phyloP scores from a whole-genome alignment of 2,888 invertebrate genomes.

The Didymodactylos carnosus region DNA sequence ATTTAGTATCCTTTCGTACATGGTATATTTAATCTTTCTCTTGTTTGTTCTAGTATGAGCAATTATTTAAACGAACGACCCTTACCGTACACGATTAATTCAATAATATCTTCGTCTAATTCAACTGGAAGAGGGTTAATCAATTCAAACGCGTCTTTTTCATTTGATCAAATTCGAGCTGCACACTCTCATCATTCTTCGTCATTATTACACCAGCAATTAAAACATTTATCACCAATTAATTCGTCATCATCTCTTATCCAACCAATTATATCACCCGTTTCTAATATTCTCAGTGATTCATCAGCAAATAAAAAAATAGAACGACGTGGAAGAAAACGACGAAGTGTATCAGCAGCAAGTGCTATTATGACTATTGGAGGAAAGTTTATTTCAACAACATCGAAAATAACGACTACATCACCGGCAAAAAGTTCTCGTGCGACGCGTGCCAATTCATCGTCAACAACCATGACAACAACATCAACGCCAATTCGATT shows the following conservation, averaged over 20 bases:
- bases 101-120: neutral
- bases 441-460: neutral
- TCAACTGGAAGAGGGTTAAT: too few species aligned
- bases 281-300: neutral
- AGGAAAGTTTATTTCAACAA: neutral
- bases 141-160: too few species aligned
- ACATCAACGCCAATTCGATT: neutral
- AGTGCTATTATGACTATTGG: neutral
- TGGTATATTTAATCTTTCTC: too few species aligned
- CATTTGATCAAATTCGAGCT: too few species aligned
- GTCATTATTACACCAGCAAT: too few species aligned
- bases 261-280: neutral
- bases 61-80: too few species aligned
- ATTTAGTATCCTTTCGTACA: too few species aligned
- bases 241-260: too few species aligned
- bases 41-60: too few species aligned
- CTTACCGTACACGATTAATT: neutral
- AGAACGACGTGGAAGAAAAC: neutral
- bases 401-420: too few species aligned
- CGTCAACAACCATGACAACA: neutral
- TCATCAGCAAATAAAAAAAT: neutral
- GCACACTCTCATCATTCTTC: too few species aligned
- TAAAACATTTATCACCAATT: too few species aligned
- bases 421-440: neutral
- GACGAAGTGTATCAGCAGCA: neutral